These are phyloP conservation scores for Macrostomum cliftonense DNA, from an alignment of 2,888 invertebrate species.

Conservation along the genomic window DNA sequence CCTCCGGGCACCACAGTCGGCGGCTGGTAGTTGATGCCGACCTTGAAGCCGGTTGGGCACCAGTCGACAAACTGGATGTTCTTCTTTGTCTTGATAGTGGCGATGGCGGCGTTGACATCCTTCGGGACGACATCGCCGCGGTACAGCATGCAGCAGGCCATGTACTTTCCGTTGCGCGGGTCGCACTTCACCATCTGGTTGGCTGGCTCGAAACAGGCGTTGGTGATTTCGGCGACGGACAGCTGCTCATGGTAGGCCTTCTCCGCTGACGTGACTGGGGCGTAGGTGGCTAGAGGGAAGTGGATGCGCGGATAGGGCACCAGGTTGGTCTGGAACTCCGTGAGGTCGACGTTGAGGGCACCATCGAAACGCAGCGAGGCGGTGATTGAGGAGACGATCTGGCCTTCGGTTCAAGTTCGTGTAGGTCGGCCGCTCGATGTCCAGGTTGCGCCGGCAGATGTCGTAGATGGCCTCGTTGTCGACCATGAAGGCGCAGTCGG, in stretches of 20 bases:
- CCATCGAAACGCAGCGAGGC: slow-evolving; percentile 42
- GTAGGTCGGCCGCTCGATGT: slow-evolving; percentile 65
- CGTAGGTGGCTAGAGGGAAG: slow-evolving; percentile 64
- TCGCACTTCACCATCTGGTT: slow-evolving; percentile 35
- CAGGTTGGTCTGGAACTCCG: slow-evolving; percentile 41
- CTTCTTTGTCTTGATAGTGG: slow-evolving; percentile 31
- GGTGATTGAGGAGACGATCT: slow-evolving; percentile 46
- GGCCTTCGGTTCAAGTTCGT: slow-evolving; percentile 79
- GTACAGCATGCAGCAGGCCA: slow-evolving; percentile 39
- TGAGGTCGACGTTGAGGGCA: slow-evolving; percentile 42
- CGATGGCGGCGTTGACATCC: slow-evolving; percentile 32
- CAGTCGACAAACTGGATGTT: slow-evolving; percentile 33
- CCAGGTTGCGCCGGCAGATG: slow-evolving; percentile 63
- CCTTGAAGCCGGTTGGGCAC: slow-evolving; percentile 35
- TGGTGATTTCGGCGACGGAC: slow-evolving; percentile 27
- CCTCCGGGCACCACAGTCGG: slow-evolving; percentile 48
- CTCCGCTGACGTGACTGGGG: slow-evolving; percentile 76
- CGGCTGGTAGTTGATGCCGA: slow-evolving; percentile 64
- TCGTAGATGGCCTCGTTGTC: slow-evolving; percentile 80
- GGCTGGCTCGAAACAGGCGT: slow-evolving; percentile 27
- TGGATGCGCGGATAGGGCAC: slow-evolving; percentile 51
- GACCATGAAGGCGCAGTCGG: slow-evolving; percentile 85
- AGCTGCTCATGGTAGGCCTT: slow-evolving; percentile 76
- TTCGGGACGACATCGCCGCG: slow-evolving; percentile 35
- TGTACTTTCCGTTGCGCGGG: slow-evolving; percentile 38